A percentile compares a stretch with the other conserved stretches of the same genome.
These are phyloP conservation scores for Antechinus stuartii DNA, from an alignment of 2,113 vertebrate species.

Conservation along the genomic window DNA sequence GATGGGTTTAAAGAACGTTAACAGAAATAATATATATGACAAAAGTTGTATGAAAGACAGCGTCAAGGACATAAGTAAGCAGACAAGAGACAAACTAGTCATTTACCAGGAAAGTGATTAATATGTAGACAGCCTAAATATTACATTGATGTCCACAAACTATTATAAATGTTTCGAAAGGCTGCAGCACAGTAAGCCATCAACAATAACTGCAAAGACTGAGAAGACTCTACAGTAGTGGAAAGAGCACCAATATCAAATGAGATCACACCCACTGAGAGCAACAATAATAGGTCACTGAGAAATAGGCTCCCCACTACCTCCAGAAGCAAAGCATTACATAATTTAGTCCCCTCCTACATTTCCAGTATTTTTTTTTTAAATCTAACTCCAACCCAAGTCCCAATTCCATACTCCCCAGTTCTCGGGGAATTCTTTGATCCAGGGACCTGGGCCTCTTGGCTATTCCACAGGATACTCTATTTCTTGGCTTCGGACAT, in stretches of 20 bases:
- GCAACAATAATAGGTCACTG: not conserved
- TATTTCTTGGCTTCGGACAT: not conserved
- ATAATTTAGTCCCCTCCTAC: not conserved
- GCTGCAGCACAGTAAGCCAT: not conserved
- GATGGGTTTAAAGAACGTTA: not conserved
- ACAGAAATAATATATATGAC: not conserved
- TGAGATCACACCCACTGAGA: no score
- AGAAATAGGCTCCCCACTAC: not conserved
- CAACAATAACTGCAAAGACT: not conserved
- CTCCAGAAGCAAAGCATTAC: not conserved
- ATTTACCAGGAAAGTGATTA: not conserved
- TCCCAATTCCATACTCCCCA: no score
- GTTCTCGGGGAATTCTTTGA: not conserved
- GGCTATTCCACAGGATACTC: no score
- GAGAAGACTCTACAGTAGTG: not conserved
- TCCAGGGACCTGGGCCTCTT: not conserved
- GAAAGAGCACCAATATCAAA: not conserved
- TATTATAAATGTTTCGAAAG: not conserved
- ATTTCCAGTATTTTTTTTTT: no score
- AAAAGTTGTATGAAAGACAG: not conserved
- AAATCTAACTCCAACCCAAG: no score
- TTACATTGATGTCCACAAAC: not conserved
- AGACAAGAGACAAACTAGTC: not conserved
- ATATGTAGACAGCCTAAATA: not conserved
- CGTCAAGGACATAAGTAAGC: not conserved